phyloP scores from a whole-genome alignment of 2,113 vertebrate species.

The Malurus alboscapulatus region DNA sequence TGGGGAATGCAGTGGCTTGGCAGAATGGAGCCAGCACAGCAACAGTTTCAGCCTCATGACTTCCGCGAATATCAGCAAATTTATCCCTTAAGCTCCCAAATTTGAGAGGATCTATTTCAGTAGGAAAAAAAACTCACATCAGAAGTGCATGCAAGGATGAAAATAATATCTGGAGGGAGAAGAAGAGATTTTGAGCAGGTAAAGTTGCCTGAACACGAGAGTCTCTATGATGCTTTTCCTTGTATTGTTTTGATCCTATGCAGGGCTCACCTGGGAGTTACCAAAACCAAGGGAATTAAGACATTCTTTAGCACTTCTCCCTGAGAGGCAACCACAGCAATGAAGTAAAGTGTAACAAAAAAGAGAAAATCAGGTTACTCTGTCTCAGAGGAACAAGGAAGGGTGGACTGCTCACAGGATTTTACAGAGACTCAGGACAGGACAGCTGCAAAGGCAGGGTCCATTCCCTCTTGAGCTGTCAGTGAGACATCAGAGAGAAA shows the following conservation, averaged over 20 bases:
- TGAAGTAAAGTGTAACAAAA: neutral
- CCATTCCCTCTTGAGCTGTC: neutral
- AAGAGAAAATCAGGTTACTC: neutral
- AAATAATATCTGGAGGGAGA: neutral
- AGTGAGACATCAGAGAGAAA: neutral
- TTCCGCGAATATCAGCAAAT: neutral
- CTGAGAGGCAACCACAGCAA: neutral
- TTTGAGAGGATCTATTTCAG: neutral
- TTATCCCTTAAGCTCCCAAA: neutral
- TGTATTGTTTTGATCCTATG: neutral
- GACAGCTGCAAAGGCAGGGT: neutral
- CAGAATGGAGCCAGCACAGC: fast-evolving
- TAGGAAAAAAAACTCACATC: neutral
- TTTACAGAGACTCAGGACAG: fast-evolving
- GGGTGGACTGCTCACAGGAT: fast-evolving
- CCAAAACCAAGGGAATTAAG: neutral
- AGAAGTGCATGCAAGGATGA: neutral
- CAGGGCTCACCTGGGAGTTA: neutral
- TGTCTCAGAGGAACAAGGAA: neutral
- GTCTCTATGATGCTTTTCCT: neutral
- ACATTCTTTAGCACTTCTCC: neutral
- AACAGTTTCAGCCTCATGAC: neutral
- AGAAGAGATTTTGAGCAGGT: neutral
- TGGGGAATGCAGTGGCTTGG: conserved; percentile 12
- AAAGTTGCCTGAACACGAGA: neutral